Percentiles rank a stretch among this genome's conserved stretches.
These are phyloP conservation scores for Mionectes macconnelli DNA, from an alignment of 2,113 vertebrate genomes.

Conservation along the genomic window DNA sequence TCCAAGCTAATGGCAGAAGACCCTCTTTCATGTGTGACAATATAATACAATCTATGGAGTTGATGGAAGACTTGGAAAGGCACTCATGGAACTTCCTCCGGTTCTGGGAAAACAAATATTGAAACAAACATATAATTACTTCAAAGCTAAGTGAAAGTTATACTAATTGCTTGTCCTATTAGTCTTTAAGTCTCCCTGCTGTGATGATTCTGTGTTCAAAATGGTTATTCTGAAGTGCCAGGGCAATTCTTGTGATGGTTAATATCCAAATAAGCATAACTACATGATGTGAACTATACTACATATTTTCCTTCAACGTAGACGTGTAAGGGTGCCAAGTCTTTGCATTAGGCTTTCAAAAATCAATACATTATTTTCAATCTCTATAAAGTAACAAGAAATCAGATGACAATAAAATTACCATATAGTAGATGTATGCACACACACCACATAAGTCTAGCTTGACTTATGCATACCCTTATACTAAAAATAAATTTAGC, in stretches of 20 bases:
- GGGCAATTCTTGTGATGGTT: neutral
- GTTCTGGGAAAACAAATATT: neutral
- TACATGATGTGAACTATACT: neutral
- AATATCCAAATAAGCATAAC: constrained; percentile 13
- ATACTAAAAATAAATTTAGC: constrained; percentile 28
- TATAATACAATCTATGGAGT: neutral
- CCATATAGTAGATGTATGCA: neutral
- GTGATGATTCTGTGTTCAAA: neutral
- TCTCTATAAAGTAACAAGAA: constrained; percentile 40
- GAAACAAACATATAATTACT: neutral
- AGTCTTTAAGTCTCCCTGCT: neutral
- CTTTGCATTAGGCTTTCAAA: constrained; percentile 28
- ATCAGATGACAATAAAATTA: constrained; percentile 50
- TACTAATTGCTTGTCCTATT: neutral
- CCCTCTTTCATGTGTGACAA: neutral
- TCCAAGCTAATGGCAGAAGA: neutral
- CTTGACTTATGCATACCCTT: neutral
- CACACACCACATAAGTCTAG: neutral
- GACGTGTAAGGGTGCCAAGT: neutral
- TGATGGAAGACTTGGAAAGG: neutral
- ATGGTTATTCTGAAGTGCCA: neutral
- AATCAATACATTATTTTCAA: constrained; percentile 31
- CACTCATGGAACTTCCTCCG: neutral
- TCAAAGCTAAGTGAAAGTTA: neutral
- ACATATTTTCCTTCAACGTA: neutral